Base-by-base conservation (phyloP, 2,113 vertebrate genomes). In the Strigops habroptila region DNA sequence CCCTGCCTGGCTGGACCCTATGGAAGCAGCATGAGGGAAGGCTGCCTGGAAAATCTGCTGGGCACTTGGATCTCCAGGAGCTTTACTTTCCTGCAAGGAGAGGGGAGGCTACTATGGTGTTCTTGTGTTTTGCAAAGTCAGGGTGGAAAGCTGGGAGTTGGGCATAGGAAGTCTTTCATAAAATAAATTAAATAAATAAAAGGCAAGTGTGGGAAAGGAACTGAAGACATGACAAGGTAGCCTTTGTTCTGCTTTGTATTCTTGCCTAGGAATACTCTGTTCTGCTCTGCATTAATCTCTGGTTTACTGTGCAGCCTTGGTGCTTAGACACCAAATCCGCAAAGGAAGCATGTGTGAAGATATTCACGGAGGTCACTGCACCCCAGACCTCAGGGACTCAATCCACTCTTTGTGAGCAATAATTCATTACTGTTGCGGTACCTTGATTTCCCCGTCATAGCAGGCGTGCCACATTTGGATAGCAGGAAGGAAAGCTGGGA, bases 381-480 rank as follows among this genome's bases (percentile, higher is more conserved):
- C 68, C 86, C 83, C 16, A 22, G 46, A 51, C 14, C 91, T 48
- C 75, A 0, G 2, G 79, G 92, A 64, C 6, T 0, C 4, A 1
- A 2, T 33, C 68, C 33, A 6, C 88, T 84, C 75, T 86, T 7
- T 41, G 68, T 39, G 64, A 94, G 86, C 86, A 77, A 55, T 93
- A 94, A 93, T 88, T 95, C 86, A 92, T 44, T 3, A 30, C 82
- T 70, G 46, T 82, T n/a, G 71, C 0, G 3, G 59, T 25, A 14
- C 82, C 82, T 86, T 73, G 67, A 77, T 94, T 91, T 88, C 71
- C 79, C 76, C 16, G 23, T 13, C 94, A 21, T 33, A 48, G 59
- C 0, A 0, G 31, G 78, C 0, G 3, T 7, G 60, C 41, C 0
- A 3, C 1, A 1, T 48, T 27, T 13, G 82, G 92, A 1, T 39